A percentile compares a stretch with the other conserved stretches of the same genome.
Conservation (phyloP, 2,797 vertebrate genomes). For the Mionectes olivaceus region DNA sequence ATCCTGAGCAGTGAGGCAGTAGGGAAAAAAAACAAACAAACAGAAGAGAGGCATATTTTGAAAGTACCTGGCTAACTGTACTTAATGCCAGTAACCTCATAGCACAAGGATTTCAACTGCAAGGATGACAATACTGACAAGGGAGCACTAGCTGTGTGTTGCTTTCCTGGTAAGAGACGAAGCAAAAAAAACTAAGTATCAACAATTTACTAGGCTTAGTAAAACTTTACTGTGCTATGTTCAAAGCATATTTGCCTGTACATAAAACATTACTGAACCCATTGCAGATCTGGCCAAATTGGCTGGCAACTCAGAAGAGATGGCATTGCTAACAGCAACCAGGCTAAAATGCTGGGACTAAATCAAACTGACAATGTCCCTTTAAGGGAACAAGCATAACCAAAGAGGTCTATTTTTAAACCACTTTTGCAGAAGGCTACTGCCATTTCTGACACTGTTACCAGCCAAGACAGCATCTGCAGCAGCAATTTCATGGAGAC, state of each 20-base stretch:
- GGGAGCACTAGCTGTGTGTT: background rate
- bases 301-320: background rate
- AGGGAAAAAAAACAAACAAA: background rate
- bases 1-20: background rate
- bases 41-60: background rate
- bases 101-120: background rate
- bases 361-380: conserved; percentile 48
- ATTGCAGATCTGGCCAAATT: conserved; percentile 21
- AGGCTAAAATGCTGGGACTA: background rate
- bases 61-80: background rate
- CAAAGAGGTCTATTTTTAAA: conserved; percentile 59
- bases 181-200: background rate
- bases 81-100: background rate
- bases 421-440: conserved; percentile 20
- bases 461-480: conserved; percentile 46
- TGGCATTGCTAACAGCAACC: conserved; percentile 23
- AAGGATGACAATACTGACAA: background rate
- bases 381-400: conserved; percentile 38
- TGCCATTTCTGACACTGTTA: conserved; percentile 28
- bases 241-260: conserved; percentile 25
- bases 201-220: background rate
- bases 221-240: background rate
- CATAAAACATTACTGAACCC: background rate
- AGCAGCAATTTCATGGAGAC: background rate
- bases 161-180: background rate